A percentile compares a stretch with the other conserved stretches of the same genome.
These are phyloP conservation scores for Noctua comes DNA, from an alignment of 2,888 invertebrate genomes.

Conservation along the genomic window DNA sequence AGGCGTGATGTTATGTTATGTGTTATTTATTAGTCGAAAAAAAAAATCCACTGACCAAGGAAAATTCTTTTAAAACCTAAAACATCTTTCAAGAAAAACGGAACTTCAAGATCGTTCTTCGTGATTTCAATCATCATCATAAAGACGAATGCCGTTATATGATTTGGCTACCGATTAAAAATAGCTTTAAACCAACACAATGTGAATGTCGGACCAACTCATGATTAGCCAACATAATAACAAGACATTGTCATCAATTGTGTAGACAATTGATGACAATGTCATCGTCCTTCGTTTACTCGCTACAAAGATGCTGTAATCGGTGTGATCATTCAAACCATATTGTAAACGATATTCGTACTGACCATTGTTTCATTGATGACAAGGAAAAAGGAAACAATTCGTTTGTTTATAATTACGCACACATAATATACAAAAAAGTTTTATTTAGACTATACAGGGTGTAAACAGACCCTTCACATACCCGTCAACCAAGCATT, in stretches of 20 bases:
- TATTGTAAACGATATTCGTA: background rate
- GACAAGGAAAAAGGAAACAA: conserved; percentile 19
- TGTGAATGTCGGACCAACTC: background rate
- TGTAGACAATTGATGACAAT: background rate
- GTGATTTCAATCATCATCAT: no score
- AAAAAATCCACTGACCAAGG: no score
- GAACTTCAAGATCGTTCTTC: background rate
- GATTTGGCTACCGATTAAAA: background rate
- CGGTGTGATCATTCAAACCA: conserved; percentile 22
- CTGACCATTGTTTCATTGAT: conserved; percentile 16
- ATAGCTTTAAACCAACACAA: background rate
- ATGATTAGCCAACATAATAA: background rate
- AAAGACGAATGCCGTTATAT: no score
- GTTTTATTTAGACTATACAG: background rate
- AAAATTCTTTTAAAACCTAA: no score
- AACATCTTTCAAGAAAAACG: background rate
- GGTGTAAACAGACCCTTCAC: no score
- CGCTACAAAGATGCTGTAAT: conserved; percentile 11
- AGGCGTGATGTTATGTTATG: no score
- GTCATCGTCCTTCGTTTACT: background rate
- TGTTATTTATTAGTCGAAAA: no score
- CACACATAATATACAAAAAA: background rate
- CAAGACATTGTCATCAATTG: no score
- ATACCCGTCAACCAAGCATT: no score
- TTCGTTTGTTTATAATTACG: conserved; percentile 13